A percentile compares a stretch with the other conserved stretches of the same genome.
Evolutionary conservation across 2,888 invertebrate genomes (phyloP).

Genomic region (Apomyelois bistriatella): DNA sequence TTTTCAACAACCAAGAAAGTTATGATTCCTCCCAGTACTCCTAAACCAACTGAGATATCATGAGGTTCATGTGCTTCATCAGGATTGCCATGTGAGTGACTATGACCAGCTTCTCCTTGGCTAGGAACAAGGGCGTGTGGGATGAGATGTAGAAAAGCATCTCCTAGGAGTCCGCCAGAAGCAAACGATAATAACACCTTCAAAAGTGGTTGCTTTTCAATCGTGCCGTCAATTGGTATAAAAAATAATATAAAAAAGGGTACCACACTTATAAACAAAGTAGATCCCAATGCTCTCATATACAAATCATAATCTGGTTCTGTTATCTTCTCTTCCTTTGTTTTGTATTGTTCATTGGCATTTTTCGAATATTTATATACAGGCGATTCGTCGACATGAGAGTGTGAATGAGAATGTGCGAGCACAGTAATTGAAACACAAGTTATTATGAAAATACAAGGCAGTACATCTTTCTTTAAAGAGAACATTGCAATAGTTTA

Average conservation of each 20-base stretch:
- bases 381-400: slow-evolving; percentile 80
- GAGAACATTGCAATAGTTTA: background rate
- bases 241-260: slow-evolving; percentile 96
- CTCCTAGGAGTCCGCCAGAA: slow-evolving; percentile 96
- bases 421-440: slow-evolving; percentile 32
- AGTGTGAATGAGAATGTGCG: slow-evolving; percentile 73
- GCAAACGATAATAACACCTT: slow-evolving; percentile 96
- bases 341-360: slow-evolving; percentile 74
- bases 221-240: slow-evolving; percentile 93
- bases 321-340: slow-evolving; percentile 58
- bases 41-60: slow-evolving; percentile 95
- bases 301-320: slow-evolving; percentile 79
- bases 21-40: slow-evolving; percentile 96
- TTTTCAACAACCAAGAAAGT: slow-evolving; percentile 97
- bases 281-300: slow-evolving; percentile 92
- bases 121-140: slow-evolving; percentile 90
- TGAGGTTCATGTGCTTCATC: slow-evolving; percentile 79
- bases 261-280: slow-evolving; percentile 95
- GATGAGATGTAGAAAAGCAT: slow-evolving; percentile 98
- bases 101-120: slow-evolving; percentile 65
- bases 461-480: slow-evolving; percentile 22
- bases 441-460: slow-evolving; percentile 33
- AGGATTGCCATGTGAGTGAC: slow-evolving; percentile 79
- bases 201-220: slow-evolving; percentile 90
- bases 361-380: slow-evolving; percentile 91